Conservation (phyloP, 1,140 invertebrate genomes). For the Heterodera carotae region DNA sequence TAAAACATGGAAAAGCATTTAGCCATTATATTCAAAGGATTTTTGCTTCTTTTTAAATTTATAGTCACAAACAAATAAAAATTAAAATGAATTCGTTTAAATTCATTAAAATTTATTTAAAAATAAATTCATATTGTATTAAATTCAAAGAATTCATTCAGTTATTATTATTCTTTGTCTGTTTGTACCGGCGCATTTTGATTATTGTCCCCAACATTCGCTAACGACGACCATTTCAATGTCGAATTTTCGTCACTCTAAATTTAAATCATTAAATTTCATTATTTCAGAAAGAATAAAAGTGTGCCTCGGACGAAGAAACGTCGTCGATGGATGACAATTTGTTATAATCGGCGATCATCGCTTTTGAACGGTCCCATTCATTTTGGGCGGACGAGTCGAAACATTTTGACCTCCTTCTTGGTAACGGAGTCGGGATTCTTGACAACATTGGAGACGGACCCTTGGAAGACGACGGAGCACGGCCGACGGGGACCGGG, state of each 20-base stretch:
- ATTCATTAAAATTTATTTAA: too few species aligned
- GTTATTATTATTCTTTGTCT: too few species aligned
- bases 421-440: neutral
- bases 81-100: conserved; percentile 1
- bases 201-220: conserved; percentile 7
- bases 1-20: neutral
- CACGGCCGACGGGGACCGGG: too few species aligned
- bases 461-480: neutral
- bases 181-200: too few species aligned
- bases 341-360: neutral
- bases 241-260: conserved; percentile 1
- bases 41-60: too few species aligned
- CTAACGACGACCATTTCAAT: conserved; percentile 8
- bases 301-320: neutral
- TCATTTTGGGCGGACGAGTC: neutral
- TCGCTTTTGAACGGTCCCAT: neutral
- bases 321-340: neutral
- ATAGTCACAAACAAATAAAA: neutral
- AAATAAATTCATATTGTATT: too few species aligned
- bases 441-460: neutral
- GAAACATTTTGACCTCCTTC: neutral
- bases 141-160: too few species aligned
- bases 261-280: neutral
- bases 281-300: neutral
- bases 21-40: neutral